Evolutionary conservation across 2,888 invertebrate species (phyloP).

Genomic region (Opisthograptis luteolata): DNA sequence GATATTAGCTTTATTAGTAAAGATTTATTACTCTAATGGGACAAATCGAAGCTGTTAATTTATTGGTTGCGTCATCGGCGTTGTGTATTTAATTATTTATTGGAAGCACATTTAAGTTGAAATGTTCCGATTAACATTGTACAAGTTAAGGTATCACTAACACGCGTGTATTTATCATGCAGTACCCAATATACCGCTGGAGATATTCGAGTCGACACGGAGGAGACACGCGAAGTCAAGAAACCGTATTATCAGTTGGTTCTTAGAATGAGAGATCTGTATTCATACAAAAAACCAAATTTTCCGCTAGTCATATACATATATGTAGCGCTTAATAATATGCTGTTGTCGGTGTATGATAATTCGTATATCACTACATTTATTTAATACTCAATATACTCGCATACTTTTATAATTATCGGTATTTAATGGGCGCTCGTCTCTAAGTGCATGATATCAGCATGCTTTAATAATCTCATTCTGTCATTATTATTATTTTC

Average conservation of each 20-base stretch:
- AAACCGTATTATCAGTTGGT: slow-evolving; percentile 84
- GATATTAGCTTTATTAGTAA: slow-evolving; percentile 30
- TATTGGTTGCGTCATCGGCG: slow-evolving; percentile 27
- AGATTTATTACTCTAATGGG: slow-evolving; percentile 27
- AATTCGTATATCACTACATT: slow-evolving; percentile 50
- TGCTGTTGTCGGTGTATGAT: slow-evolving; percentile 57
- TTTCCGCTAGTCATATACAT: slow-evolving; percentile 68
- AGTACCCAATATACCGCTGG: slow-evolving; percentile 85
- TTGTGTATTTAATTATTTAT: slow-evolving; percentile 33
- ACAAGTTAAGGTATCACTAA: slow-evolving; percentile 67
- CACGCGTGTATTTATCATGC: slow-evolving; percentile 81
- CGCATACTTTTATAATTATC: slow-evolving; percentile 48
- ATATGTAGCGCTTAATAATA: slow-evolving; percentile 69
- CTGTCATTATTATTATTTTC: slow-evolving; percentile 46
- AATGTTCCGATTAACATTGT: slow-evolving; percentile 43
- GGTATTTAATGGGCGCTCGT: slow-evolving; percentile 56
- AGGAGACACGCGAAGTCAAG: slow-evolving; percentile 83
- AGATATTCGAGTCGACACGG: slow-evolving; percentile 83
- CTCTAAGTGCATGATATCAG: slow-evolving; percentile 69
- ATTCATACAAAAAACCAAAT: slow-evolving; percentile 61
- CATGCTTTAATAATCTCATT: slow-evolving; percentile 66
- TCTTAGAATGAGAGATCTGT: slow-evolving; percentile 78
- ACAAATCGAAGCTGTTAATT: slow-evolving; percentile 28
- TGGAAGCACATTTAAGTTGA: slow-evolving; percentile 34
- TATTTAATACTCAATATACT: slow-evolving; percentile 61